Conservation (phyloP, 30 jellyfish, hydroid and myxozoan genomes). For the Hydra vulgaris region DNA sequence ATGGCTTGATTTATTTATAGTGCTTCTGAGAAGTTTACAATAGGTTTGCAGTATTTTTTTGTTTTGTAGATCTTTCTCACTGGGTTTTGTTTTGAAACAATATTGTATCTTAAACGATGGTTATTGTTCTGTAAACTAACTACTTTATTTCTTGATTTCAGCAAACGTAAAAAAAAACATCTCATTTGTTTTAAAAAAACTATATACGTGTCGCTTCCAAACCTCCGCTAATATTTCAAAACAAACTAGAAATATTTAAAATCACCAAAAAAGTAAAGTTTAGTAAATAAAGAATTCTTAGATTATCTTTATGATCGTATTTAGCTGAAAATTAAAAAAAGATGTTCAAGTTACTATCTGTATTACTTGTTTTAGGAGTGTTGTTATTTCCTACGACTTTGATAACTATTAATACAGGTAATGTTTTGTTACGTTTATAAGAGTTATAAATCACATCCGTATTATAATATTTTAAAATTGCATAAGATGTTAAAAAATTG, state of each 20-base stretch:
- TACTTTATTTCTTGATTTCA: neutral
- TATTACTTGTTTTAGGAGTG: slow-evolving; percentile 30
- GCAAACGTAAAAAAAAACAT: neutral
- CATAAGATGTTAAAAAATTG: no score
- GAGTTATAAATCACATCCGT: no score
- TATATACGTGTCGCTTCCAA: neutral
- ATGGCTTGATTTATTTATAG: no score
- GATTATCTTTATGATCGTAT: neutral
- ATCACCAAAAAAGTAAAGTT: no score
- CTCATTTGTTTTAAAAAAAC: neutral
- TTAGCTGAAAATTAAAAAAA: slow-evolving; percentile 6
- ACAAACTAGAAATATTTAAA: neutral
- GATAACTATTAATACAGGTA: slow-evolving; percentile 26
- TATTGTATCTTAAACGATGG: no score
- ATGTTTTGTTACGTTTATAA: no score
- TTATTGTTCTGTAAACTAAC: neutral
- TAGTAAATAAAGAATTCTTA: neutral
- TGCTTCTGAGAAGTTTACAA: no score
- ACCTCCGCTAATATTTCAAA: neutral
- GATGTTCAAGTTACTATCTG: slow-evolving; percentile 51
- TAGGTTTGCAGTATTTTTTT: no score
- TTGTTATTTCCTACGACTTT: slow-evolving; percentile 42
- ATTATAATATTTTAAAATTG: no score
- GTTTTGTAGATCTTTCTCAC: no score
- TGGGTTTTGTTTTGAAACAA: no score